Evolutionary conservation across 2,113 vertebrate species (phyloP).

Genomic region (Rhagologus leucostigma): DNA sequence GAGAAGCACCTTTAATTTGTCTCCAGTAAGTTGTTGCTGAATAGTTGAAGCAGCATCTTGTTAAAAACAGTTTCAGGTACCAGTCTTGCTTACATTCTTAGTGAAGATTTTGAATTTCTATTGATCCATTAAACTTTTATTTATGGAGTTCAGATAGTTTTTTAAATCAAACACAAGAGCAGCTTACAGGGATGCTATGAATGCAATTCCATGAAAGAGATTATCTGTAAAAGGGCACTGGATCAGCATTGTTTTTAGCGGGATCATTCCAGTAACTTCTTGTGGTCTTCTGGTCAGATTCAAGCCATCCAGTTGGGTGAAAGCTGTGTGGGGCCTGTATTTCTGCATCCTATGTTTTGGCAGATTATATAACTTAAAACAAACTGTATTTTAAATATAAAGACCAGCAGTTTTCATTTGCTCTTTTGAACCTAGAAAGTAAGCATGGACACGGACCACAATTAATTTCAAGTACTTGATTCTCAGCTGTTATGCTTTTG

Average conservation of each 20-base stretch:
- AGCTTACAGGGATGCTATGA: neutral
- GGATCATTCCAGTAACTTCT: neutral
- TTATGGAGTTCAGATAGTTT: neutral
- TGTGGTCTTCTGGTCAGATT: neutral
- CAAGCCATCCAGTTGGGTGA: neutral
- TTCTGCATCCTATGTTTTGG: neutral
- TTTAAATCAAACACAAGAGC: neutral
- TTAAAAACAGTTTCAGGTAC: neutral
- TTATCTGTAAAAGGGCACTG: neutral
- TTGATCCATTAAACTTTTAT: neutral
- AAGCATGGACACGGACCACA: neutral
- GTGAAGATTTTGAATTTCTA: neutral
- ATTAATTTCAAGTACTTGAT: neutral
- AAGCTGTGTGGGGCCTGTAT: neutral
- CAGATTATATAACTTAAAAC: neutral
- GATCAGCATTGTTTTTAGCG: neutral
- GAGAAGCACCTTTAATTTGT: neutral
- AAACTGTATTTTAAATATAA: neutral
- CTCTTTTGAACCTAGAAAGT: neutral
- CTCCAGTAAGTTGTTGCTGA: neutral
- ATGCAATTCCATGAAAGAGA: neutral
- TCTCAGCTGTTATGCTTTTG: neutral
- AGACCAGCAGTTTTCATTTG: neutral
- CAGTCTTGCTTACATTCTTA: neutral
- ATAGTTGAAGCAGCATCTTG: neutral